Evolutionary conservation across 2,113 vertebrate genomes (phyloP), one percentile per base, ranked within the genome.

Genomic region (Mystacornis crossleyi): DNA sequence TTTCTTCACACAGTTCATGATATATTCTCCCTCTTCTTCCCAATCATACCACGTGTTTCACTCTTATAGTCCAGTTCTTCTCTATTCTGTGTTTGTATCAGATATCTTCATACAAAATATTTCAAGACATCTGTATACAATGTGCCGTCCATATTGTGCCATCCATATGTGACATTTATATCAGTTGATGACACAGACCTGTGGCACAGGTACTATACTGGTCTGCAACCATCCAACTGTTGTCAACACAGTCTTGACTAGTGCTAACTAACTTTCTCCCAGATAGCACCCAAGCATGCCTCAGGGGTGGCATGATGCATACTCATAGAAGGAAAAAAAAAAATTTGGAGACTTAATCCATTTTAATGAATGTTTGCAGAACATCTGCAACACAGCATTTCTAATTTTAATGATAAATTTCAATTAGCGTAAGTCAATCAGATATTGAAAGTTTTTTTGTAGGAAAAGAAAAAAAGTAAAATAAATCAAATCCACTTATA

Each of bases 121-220:
- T 31, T 23, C 8, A 66, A 50, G 43, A 25, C 19, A 20, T 43
- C 16, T 58, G 20, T 31, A 14, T 34, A 7, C 7, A 25, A 21
- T 25, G 18, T 45, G n/a, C 18, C 20, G 31, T 36, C 36, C 16
- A 36, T 43, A 17, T 5, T 61, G 15, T 84, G 58, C 18, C 34
- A 48, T 34, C 51, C 43, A 29, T 20, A 17, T 13, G 14, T 51
- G 38, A 19, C 29, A 75, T 28, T 31, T 33, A 0, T 14, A 23
- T 10, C 12, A 45, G 38, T 2, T 66, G 53, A 5, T 19, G 34
- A 18, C 26, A 23, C 18, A 57, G 26, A 88, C 9, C 33, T 80
- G n/a, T n/a, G 16, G 19, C 9, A 38, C 0, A 2, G 14, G 24
- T 47, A 33, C 26, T 21, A 6, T 45, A 18, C 5, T 10, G 11